Evolutionary conservation across 2,888 invertebrate genomes (phyloP), one percentile per base, ranked within the genome.

Genomic region (Folsomia manolachei): DNA sequence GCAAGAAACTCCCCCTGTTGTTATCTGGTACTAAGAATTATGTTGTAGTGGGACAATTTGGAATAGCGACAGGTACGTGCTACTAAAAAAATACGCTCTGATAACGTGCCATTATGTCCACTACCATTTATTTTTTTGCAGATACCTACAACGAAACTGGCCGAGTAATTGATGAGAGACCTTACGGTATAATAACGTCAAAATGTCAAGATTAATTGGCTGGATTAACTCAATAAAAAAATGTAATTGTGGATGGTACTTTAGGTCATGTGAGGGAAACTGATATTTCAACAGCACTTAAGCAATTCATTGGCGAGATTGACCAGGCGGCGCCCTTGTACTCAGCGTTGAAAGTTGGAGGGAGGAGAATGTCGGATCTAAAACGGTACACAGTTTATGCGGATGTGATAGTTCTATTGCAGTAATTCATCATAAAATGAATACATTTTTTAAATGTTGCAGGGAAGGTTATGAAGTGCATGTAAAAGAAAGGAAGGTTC

Each of bases 81-180:
- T 82, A 82, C 71, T 81, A 81, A 62, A 77, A 51, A 9, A 51
- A 14, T 14, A 14, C 14, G 9, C 9, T 51, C 14, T 14, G 9
- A 51, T 51, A 51, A 51, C 51, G 14, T 14, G n/a, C n/a, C n/a
- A n/a, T n/a, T n/a, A n/a, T n/a, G 75, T n/a, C 81, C 82, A n/a
- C n/a, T n/a, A n/a, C n/a, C n/a, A n/a, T n/a, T n/a, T n/a, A n/a
- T n/a, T n/a, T n/a, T n/a, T n/a, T n/a, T n/a, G n/a, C n/a, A 1
- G 80, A 81, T 61, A 82, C 82, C 1, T 81, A 79, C 70, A 82
- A 82, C 71, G 81, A 81, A 62, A 77, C 76, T 23, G 82, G 82
- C 25, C 64, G 76, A 27, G 73, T 81, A 4, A 80, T 71, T 1
- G 71, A 78, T 60, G 78, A 81, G 75, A 70, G 77, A 9, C 75